Conservation (phyloP, 1,140 invertebrate genomes). For the Trigoniulus corallinus region DNA sequence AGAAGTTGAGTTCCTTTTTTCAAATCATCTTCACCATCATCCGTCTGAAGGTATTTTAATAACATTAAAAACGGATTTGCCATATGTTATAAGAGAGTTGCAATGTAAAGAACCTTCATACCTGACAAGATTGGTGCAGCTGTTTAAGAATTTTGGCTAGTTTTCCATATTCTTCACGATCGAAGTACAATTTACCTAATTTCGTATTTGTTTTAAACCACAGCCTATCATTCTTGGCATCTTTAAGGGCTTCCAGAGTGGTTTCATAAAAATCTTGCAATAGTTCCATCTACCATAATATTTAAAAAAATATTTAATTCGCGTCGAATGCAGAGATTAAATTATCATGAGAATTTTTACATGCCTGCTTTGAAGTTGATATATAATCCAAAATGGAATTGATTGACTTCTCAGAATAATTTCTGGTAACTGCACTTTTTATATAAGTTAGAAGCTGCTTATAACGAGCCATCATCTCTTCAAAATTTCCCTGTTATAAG, state of each 20-base stretch:
- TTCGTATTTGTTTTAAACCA: constrained; percentile 99
- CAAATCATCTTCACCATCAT: constrained; percentile 97
- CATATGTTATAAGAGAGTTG: neutral
- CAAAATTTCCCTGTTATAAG: constrained; percentile 43
- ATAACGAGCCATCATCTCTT: constrained; percentile 94
- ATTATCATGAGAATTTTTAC: constrained; percentile 13
- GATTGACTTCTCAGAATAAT: constrained; percentile 99
- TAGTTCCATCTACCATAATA: constrained; percentile 70
- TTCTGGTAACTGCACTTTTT: constrained; percentile 95
- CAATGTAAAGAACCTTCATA: constrained; percentile 21
- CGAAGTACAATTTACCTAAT: constrained; percentile 95
- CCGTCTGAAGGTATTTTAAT: constrained; percentile 43
- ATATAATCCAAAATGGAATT: constrained; percentile 99
- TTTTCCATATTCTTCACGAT: constrained; percentile 86
- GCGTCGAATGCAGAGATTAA: neutral
- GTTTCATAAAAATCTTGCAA: constrained; percentile 99
- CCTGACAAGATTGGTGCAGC: constrained; percentile 90
- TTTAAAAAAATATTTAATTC: neutral
- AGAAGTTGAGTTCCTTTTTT: constrained; percentile 96
- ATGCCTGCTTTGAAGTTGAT: constrained; percentile 93
- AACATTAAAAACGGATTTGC: neutral
- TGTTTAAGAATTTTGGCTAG: constrained; percentile 94
- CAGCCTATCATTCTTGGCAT: constrained; percentile 96
- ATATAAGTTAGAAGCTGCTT: constrained; percentile 95
- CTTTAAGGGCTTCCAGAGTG: constrained; percentile 90